Base-by-base conservation (phyloP, 2,113 vertebrate species). In the Progne subis region DNA sequence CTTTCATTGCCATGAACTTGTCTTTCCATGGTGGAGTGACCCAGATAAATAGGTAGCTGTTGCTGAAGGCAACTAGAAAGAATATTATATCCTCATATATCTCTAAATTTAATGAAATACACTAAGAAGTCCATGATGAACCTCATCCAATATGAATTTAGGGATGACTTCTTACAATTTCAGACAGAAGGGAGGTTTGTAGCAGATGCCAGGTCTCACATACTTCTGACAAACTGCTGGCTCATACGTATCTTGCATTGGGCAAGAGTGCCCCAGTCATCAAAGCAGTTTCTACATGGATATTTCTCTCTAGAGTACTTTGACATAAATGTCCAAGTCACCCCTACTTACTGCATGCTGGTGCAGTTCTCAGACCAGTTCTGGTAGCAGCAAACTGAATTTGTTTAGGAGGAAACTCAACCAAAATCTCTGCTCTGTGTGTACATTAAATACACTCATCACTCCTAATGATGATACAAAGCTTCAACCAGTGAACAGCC, bases 301-400 rank as follows among this genome's bases (percentile, higher is more conserved):
- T n/a, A 43, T 50, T 92, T 92, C 70, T 46, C 49, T 88, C n/a
- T 23, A 72, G 14, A 92, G 71, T 37, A 44, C 70, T 90, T 92
- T 65, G 46, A 50, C 70, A 15, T 77, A 12, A 70, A 77, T 39
- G 20, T 55, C 39, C 46, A 41, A 72, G 37, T 72, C 92, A 93
- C 29, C 20, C 19, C 6, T 8, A 28, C 49, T 82, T 80, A 67
- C 28, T 88, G 55, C 55, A 67, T 43, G 8, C 12, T 28, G 3
- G 12, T 94, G 90, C 79, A 93, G 43, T 93, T 96, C 90, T 88
- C 10, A 6, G 37, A 90, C 75, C 46, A 77, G 95, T 90, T 94
- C 65, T 70, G 43, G 52, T 63, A 83, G 34, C 29, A 70, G 25
- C n/a, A 88, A 82, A 46, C 43, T 74, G 32, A 37, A 92, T 69